phyloP scores from a whole-genome alignment of 2,113 vertebrate genomes.

The Chloropsis hardwickii region DNA sequence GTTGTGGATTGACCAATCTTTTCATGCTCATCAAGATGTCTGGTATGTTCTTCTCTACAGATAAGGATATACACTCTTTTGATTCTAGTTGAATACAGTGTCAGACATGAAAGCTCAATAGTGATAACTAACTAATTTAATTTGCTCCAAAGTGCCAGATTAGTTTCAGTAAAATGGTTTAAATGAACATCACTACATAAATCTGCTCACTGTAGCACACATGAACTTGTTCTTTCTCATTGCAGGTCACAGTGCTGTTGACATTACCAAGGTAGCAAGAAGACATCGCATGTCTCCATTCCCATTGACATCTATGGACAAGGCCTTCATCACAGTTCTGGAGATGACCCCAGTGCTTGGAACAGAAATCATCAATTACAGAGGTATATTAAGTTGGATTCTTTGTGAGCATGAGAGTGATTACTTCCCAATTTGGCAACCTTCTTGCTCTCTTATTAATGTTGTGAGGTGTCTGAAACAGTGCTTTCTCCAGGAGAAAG shows the following conservation, averaged over 20 bases:
- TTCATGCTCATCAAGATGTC: neutral
- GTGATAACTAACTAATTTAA: neutral
- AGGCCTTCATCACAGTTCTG: constrained; percentile 99
- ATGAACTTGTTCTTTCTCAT: constrained; percentile 5
- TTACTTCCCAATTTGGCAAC: neutral
- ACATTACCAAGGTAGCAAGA: constrained; percentile 98
- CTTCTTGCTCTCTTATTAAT: neutral
- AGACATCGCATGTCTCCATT: constrained; percentile 99
- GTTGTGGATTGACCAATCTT: neutral
- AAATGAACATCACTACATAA: neutral
- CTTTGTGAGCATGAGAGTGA: neutral
- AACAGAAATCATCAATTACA: constrained; percentile 99
- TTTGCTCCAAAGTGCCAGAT: neutral
- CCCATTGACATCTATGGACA: constrained; percentile 98
- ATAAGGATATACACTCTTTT: neutral
- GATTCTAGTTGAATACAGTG: neutral
- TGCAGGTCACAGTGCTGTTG: constrained; percentile 97
- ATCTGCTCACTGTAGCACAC: neutral
- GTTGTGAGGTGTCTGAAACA: neutral
- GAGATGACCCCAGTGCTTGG: constrained; percentile 98
- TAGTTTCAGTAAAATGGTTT: neutral
- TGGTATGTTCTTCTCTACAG: neutral
- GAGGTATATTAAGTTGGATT: constrained; percentile 78
- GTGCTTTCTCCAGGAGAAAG: neutral
- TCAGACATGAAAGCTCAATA: neutral